Base-by-base conservation (phyloP, 2,113 vertebrate genomes). In the Macquaria australasica region DNA sequence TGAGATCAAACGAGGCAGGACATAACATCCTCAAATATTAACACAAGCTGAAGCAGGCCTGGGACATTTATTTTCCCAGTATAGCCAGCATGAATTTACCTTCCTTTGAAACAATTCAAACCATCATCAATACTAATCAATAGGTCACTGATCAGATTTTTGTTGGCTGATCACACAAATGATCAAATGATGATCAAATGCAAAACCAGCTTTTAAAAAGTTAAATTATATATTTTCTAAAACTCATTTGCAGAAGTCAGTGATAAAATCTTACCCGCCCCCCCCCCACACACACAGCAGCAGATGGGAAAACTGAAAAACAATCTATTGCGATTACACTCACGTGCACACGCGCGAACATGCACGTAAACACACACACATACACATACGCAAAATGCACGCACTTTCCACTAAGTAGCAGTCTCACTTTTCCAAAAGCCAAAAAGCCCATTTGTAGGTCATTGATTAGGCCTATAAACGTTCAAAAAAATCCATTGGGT, bases 291-390 rank as follows among this genome's bases (percentile, higher is more conserved):
- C 43, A 85, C 68, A 55, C 56, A 78, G 66, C 70, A 90, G 80
- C 82, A 91, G 87, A 91, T 88, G 82, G 70, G 41, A 84, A 87
- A 92, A 93, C 87, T 85, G 84, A 84, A 92, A 90, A 89, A 82
- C 62, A 87, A 92, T 91, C 92, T 91, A 85, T 92, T 82, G 69
- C 73, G 88, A 91, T 85, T 84, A 83, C 78, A 87, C 45, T 37
- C 53, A 21, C 51, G 18, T 25, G 45, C 50, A 56, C 63, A 8
- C 41, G 11, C 67, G 23, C 4, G 1, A 23, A 6, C 43, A 34
- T 8, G 21, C 81, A 7, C 58, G 16, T 12, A 34, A 39, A 23
- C 21, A 50, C n/a, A 41, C 41, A 23, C 39, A 21, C 31, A 62
- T n/a, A 23, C n/a, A 10, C 15, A 0, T 0, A 31, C 1, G 1